Conservation (phyloP, 2,113 vertebrate species). For the Trematomus loennbergii region DNA sequence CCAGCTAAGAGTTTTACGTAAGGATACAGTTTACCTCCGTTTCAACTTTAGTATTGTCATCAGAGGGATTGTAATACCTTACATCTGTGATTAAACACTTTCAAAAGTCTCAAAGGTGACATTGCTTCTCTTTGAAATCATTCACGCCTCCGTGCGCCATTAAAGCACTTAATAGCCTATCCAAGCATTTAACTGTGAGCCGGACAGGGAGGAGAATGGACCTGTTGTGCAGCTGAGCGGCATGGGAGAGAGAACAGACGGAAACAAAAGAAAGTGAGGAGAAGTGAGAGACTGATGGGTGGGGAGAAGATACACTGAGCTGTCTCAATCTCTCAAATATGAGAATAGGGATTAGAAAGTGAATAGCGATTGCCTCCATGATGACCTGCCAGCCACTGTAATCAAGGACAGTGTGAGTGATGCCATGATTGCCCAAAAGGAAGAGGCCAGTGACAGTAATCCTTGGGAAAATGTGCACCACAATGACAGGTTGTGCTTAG, state of each 20-base stretch:
- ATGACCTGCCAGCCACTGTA: slow-evolving; percentile 73
- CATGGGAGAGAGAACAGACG: slow-evolving; percentile 60
- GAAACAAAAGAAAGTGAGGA: slow-evolving; percentile 57
- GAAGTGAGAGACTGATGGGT: slow-evolving; percentile 52
- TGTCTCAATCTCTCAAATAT: slow-evolving; percentile 48
- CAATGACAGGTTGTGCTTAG: slow-evolving; percentile 68
- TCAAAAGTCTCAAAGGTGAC: slow-evolving; percentile 62
- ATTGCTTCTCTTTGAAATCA: slow-evolving; percentile 73
- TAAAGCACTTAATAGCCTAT: slow-evolving; percentile 68
- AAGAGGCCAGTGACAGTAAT: slow-evolving; percentile 74
- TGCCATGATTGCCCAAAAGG: slow-evolving; percentile 66
- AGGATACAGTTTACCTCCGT: slow-evolving; percentile 68
- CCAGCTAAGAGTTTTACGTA: slow-evolving; percentile 57
- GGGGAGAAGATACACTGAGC: slow-evolving; percentile 61
- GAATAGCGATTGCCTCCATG: slow-evolving; percentile 68
- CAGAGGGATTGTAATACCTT: slow-evolving; percentile 45
- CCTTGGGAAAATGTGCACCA: slow-evolving; percentile 79
- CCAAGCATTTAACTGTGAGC: slow-evolving; percentile 42
- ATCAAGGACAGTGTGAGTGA: slow-evolving; percentile 74
- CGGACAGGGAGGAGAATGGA: slow-evolving; percentile 56
- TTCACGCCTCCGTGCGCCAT: slow-evolving; percentile 59
- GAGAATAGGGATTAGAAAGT: slow-evolving; percentile 73
- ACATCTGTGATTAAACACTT: slow-evolving; percentile 68
- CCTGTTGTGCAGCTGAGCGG: slow-evolving; percentile 57
- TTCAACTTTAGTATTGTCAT: slow-evolving; percentile 67